phyloP scores from a whole-genome alignment of 2,888 invertebrate species.

The Heteromurus nitidus region DNA sequence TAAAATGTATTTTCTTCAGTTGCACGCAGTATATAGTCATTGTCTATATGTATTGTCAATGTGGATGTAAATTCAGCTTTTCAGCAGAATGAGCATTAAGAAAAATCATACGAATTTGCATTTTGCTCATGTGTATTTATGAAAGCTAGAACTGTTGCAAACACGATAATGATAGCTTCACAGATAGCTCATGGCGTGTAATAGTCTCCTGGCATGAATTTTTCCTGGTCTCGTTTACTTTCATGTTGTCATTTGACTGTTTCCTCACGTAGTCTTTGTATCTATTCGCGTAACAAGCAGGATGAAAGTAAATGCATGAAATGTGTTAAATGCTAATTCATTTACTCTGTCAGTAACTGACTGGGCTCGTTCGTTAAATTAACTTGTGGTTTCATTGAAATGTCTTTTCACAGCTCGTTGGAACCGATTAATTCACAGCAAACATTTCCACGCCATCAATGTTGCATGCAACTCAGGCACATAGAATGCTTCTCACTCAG shows the following conservation, averaged over 20 bases:
- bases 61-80: too few relatives aligned
- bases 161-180: too few relatives aligned
- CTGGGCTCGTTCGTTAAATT: constrained; percentile 3
- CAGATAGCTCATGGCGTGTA: background rate
- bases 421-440: background rate
- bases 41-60: too few relatives aligned
- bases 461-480: background rate
- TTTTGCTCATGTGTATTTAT: too few relatives aligned
- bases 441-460: background rate
- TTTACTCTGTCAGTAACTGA: constrained; percentile 6
- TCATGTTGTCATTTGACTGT: background rate
- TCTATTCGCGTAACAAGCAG: background rate
- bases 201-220: background rate
- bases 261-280: background rate
- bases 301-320: background rate
- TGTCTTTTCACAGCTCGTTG: background rate
- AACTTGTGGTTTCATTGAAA: constrained; percentile 11
- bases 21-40: too few relatives aligned
- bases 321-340: constrained; percentile 3
- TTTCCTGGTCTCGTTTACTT: background rate
- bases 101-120: too few relatives aligned
- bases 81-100: too few relatives aligned
- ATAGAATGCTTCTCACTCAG: too few relatives aligned
- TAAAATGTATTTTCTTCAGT: too few relatives aligned
- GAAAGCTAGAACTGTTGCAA: too few relatives aligned